Evolutionary conservation across 2,888 invertebrate species (phyloP), one percentile per base, ranked within the genome.

Genomic region (Balanococcus diminutus): DNA sequence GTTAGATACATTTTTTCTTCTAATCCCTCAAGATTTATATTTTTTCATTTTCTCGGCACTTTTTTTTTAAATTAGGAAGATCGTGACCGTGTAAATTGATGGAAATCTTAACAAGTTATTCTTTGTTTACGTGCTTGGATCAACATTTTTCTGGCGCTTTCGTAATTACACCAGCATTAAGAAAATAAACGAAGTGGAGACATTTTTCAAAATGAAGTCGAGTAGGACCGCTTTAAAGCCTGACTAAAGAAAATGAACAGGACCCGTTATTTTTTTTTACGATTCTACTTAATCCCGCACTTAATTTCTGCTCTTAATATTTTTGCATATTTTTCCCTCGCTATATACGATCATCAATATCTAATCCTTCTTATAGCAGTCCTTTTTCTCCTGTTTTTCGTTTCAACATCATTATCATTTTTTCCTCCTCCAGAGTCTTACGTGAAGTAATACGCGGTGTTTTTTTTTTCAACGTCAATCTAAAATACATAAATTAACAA

Each of bases 221-320:
- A 51, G 85, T 85, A 85, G 75, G 85, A 85, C 85, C 75, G 51
- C 75, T 79, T 85, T 22, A 85, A 51, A 85, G 75, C 75, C 39
- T 42, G 61, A 72, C 39, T 61, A 72, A 39, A 84, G 61, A 84
- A 83, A 56, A 61, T 28, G 61, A 84, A 84, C 84, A 67, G 72
- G 85, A 85, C 85, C 46, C 85, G 85, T 72, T 84, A 36, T 82
- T 42, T 82, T 84, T 84, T 67, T 72, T 72, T 46, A 75, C 85
- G 72, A 85, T 85, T 85, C 85, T 32, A 85, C 46, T 85, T 88
- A 88, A 88, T 88, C 88, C 88, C 86, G 85, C 88, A 87, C 88
- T 88, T 88, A 88, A 88, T 88, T 88, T 88, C 87, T 88, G 87
- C 88, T 88, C 88, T 87, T 87, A 88, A 87, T 84, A 87, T 87